Percentiles rank a stretch among this genome's conserved stretches.
Conservation (phyloP, 2,888 invertebrate genomes). For the Sphinx pinastri region DNA sequence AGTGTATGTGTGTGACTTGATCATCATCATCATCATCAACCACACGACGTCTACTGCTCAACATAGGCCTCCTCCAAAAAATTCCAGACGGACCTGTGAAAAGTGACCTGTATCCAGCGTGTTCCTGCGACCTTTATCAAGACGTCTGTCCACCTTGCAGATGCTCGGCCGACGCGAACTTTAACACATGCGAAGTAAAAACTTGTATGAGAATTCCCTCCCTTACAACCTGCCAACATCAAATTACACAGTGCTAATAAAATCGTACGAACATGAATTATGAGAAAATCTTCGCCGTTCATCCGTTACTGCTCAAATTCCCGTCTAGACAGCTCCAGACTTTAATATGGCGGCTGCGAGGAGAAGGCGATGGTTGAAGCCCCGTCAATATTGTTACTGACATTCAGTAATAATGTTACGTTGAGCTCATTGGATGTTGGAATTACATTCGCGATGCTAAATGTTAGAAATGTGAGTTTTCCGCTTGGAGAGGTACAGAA, state of each 20-base stretch:
- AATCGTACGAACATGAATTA: neutral
- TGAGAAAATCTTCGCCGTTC: conserved; percentile 31
- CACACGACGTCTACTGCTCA: no score
- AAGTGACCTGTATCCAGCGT: no score
- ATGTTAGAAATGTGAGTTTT: neutral
- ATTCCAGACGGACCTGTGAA: no score
- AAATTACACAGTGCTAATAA: neutral
- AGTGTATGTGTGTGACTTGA: no score
- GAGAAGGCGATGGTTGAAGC: conserved; percentile 39
- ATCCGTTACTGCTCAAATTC: conserved; percentile 44
- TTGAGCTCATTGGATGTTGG: neutral
- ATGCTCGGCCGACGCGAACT: no score
- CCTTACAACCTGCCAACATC: neutral
- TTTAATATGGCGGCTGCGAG: conserved; percentile 55
- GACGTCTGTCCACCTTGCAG: no score
- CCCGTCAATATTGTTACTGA: conserved; percentile 51
- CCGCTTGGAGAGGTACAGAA: neutral
- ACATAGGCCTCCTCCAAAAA: no score
- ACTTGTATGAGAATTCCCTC: no score
- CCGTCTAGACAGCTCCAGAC: conserved; percentile 62
- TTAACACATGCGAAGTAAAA: no score
- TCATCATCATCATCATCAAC: no score
- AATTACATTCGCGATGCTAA: conserved; percentile 13
- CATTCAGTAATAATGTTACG: conserved; percentile 46
- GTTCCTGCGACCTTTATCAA: no score